These are phyloP conservation scores for Petrocephalus schoutedeni DNA, from an alignment of 2,797 vertebrate species.

Conservation along the genomic window DNA sequence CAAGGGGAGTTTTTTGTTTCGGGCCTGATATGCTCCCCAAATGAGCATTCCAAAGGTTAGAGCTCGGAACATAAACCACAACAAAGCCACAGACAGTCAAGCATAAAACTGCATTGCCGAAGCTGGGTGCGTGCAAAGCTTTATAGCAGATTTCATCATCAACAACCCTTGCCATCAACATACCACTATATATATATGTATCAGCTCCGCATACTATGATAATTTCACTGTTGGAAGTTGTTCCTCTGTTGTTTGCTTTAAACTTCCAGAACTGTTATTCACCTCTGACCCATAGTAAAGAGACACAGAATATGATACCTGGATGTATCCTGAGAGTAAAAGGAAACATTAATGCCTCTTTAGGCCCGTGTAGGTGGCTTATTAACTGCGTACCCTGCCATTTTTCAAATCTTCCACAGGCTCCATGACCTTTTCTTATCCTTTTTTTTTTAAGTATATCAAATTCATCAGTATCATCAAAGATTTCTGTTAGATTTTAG, in stretches of 20 bases:
- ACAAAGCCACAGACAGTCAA: not conserved
- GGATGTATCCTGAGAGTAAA: not conserved
- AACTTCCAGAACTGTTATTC: not conserved
- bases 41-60: conserved; percentile 50
- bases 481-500: not conserved
- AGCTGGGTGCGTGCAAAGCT: not conserved
- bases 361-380: not conserved
- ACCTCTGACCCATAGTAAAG: not conserved
- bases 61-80: not conserved
- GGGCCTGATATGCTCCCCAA: conserved; percentile 60
- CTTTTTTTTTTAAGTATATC: not conserved
- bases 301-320: not conserved
- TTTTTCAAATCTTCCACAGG: not conserved
- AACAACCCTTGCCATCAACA: not conserved
- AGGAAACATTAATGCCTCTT: not conserved
- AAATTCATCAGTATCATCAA: not conserved
- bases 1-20: conserved; percentile 34
- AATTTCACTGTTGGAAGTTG: not conserved
- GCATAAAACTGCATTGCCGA: not conserved
- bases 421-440: not conserved
- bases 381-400: not conserved
- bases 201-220: not conserved
- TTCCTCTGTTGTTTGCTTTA: not conserved
- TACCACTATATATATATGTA: not conserved
- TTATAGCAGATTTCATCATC: not conserved